A percentile compares a stretch with the other conserved stretches of the same genome.
These are phyloP conservation scores for Meloidogyne floridensis DNA, from an alignment of 1,140 invertebrate genomes.

Conservation along the genomic window DNA sequence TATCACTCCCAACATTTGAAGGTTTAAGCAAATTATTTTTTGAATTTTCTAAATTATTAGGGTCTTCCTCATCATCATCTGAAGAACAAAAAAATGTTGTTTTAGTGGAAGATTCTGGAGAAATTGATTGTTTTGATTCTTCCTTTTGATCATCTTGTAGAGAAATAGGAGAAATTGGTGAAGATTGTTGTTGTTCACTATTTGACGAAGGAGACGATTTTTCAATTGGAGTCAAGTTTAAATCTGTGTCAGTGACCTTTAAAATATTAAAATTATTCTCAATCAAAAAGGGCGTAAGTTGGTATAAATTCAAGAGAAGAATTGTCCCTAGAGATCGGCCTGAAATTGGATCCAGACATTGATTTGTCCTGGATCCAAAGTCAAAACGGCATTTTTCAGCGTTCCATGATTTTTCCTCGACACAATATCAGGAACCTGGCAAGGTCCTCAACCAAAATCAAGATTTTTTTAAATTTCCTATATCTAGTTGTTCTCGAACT, in stretches of 20 bases:
- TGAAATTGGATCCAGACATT: too few relatives aligned
- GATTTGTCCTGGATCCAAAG: too few relatives aligned
- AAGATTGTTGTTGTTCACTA: background rate
- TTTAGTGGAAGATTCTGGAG: background rate
- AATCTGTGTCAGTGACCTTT: background rate
- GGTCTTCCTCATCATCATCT: background rate
- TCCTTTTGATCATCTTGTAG: background rate
- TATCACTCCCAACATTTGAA: conserved; percentile 21
- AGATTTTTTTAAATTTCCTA: too few relatives aligned
- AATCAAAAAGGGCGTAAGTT: too few relatives aligned
- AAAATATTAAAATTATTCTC: background rate
- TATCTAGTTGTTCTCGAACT: too few relatives aligned
- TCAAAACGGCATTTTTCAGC: too few relatives aligned
- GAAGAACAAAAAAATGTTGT: background rate
- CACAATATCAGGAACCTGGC: too few relatives aligned
- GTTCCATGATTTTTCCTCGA: too few relatives aligned
- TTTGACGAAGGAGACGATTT: background rate
- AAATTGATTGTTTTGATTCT: background rate
- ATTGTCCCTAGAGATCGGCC: too few relatives aligned
- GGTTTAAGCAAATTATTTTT: background rate
- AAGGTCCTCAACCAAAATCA: too few relatives aligned
- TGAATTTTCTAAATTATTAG: background rate
- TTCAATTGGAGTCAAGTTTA: background rate
- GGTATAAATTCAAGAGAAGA: too few relatives aligned
- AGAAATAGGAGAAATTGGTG: background rate